Evolutionary conservation across 2,797 vertebrate genomes (phyloP).

Genomic region (Cephalopachus bancanus): DNA sequence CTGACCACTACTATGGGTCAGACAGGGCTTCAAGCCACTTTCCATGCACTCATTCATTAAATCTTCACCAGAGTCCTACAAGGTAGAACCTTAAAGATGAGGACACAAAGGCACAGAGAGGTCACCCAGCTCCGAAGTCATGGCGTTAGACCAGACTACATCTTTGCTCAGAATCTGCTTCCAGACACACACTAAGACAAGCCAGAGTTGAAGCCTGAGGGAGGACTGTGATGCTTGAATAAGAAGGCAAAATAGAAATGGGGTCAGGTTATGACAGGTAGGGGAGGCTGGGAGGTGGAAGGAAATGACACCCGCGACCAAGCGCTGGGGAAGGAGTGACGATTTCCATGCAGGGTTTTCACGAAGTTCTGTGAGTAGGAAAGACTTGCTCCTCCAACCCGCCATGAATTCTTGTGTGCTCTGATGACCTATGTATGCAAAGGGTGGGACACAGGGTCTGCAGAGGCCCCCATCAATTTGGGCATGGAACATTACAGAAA

Average conservation of each 20-base stretch:
- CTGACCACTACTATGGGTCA: not conserved
- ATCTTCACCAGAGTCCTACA: not conserved
- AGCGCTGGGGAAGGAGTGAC: not conserved
- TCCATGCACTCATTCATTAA: not conserved
- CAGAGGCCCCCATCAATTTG: not conserved
- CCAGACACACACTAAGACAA: not conserved
- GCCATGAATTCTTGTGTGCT: not conserved
- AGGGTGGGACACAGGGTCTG: not conserved
- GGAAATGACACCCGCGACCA: rapidly evolving
- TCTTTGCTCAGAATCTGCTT: not conserved
- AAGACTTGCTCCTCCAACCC: not conserved
- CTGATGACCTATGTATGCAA: not conserved
- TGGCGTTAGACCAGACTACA: not conserved
- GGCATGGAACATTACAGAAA: not conserved
- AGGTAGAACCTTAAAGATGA: not conserved
- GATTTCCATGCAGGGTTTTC: not conserved
- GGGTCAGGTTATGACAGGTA: not conserved
- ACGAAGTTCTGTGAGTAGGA: not conserved
- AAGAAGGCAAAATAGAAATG: not conserved
- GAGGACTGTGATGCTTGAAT: not conserved
- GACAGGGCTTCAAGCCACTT: not conserved
- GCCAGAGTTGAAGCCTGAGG: not conserved
- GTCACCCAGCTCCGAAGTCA: not conserved
- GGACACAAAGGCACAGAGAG: not conserved
- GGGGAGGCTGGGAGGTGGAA: not conserved